Conservation (phyloP, 2,113 vertebrate genomes). For the Brachypodius melanocephalos region DNA sequence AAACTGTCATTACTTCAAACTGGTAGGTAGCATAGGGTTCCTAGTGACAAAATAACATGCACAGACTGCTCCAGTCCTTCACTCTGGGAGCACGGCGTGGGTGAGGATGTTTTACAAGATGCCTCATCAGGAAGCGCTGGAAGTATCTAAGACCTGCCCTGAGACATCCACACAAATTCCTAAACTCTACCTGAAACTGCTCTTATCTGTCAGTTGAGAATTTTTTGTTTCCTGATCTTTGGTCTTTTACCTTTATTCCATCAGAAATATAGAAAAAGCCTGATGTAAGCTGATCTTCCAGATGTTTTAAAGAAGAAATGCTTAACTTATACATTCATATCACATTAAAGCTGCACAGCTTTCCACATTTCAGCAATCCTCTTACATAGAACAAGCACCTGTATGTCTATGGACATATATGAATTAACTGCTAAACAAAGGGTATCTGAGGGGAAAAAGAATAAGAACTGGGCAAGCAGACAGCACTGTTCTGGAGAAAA, state of each 20-base stretch:
- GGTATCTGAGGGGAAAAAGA: background rate
- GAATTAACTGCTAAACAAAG: background rate
- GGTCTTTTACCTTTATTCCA: background rate
- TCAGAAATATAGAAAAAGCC: background rate
- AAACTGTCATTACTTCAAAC: background rate
- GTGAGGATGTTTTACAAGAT: background rate
- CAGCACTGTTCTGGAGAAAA: background rate
- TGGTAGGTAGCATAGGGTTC: background rate
- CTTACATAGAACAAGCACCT: background rate
- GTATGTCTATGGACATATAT: fast-evolving
- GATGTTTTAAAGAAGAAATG: background rate
- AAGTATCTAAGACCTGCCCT: background rate
- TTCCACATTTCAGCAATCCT: background rate
- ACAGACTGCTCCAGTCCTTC: background rate
- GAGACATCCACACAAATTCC: background rate
- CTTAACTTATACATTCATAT: background rate
- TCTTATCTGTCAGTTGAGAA: background rate
- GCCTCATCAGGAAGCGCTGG: background rate
- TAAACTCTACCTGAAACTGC: background rate
- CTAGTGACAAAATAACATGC: background rate
- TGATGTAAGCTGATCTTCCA: background rate
- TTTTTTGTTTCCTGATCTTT: background rate
- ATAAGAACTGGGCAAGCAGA: background rate
- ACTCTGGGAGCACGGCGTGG: background rate
- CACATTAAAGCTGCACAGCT: background rate